Evolutionary conservation across 2,888 invertebrate genomes (phyloP), one percentile per base, ranked within the genome.

Genomic region (Nemotelus nigrinus): DNA sequence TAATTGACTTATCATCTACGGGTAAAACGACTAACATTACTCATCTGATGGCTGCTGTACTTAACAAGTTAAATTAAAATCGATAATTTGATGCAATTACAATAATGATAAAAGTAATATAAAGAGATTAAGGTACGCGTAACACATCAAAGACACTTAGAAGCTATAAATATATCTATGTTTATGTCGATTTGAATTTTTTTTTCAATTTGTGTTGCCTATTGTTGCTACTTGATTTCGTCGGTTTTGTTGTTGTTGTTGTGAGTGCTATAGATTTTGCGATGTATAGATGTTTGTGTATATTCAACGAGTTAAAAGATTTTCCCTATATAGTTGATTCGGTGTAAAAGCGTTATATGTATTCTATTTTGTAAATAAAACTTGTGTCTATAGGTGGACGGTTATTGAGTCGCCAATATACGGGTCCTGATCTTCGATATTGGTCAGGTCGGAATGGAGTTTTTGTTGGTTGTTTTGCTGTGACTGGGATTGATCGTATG

Each of bases 381-480:
- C 47, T 48, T n/a, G 41, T 76, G 25, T 80, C 81, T 80, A 82
- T 78, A 83, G 80, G 79, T 83, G 83, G 82, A 83, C 82, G 82
- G 83, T 82, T 55, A 82, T 81, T 64, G 83, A 82, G 80, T 82
- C 82, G 77, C 80, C 81, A 78, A 81, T 81, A 79, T 83, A 83
- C 70, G 82, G 82, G 80, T 83, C 82, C 79, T 82, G 82, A 70
- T 82, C 82, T 50, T 80, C 81, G 78, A 81, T 80, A 64, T 80
- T 81, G 25, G 25, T 25, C 3, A 82, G 76, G 80, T 81, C 81
- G 76, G 80, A 80, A 41, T 79, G 80, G 76, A 79, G 79, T 78
- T 80, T 80, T 6, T 77, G 78, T 60, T 81, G 81, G 81, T 77
- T 77, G 78, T 79, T 80, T 78, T 78, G 81, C 77, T 43, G 79